Evolutionary conservation across 2,797 vertebrate genomes (phyloP).

Genomic region (Cynodonichthys magdalenae): DNA sequence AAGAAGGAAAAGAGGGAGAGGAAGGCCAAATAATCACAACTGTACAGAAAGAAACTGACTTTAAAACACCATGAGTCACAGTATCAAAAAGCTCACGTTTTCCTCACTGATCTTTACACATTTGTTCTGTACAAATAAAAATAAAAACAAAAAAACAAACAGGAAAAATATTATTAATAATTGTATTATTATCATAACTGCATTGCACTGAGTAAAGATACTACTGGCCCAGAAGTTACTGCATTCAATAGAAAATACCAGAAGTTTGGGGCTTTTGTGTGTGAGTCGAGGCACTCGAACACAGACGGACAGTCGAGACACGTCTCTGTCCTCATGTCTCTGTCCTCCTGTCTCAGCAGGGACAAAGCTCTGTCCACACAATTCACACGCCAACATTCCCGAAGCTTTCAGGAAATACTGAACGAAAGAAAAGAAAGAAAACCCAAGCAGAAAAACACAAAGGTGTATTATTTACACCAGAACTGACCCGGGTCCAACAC

Average conservation of each 20-base stretch:
- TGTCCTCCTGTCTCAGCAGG: slow-evolving; percentile 9
- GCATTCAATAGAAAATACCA: slow-evolving; percentile 86
- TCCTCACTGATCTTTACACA: slow-evolving; percentile 84
- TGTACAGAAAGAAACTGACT: slow-evolving; percentile 85
- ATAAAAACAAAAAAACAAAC: slow-evolving; percentile 40
- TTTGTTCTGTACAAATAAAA: slow-evolving; percentile 88
- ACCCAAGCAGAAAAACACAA: slow-evolving; percentile 17
- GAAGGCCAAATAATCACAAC: slow-evolving; percentile 74
- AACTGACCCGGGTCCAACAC: not conserved
- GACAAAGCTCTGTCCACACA: slow-evolving; percentile 19
- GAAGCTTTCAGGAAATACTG: slow-evolving; percentile 30
- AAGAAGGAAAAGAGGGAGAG: slow-evolving; percentile 52
- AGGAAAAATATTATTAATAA: slow-evolving; percentile 75
- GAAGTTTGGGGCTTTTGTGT: slow-evolving; percentile 53
- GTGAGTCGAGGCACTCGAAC: slow-evolving; percentile 54
- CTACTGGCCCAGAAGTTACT: slow-evolving; percentile 88
- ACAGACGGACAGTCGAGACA: slow-evolving; percentile 35
- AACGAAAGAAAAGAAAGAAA: slow-evolving; percentile 20
- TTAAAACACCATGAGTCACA: slow-evolving; percentile 86
- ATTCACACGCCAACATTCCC: not conserved
- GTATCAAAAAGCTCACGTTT: slow-evolving; percentile 84
- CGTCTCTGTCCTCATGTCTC: slow-evolving; percentile 11
- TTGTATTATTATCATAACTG: slow-evolving; percentile 83
- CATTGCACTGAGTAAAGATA: slow-evolving; percentile 88
- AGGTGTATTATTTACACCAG: not conserved